Evolutionary conservation across 1,140 invertebrate genomes (phyloP).

Genomic region (Cydia fagiglandana): DNA sequence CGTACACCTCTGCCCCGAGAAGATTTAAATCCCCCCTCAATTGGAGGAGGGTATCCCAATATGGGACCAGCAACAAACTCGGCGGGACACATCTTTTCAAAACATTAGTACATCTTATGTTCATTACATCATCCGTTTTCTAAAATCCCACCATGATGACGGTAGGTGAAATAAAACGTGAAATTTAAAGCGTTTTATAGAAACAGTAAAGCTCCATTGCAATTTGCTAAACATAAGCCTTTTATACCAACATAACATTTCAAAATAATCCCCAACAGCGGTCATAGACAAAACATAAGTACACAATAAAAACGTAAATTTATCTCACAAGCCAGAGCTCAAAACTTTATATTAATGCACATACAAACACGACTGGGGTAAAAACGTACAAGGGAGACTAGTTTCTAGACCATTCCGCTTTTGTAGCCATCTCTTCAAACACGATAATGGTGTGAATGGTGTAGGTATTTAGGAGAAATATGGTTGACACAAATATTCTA

Average conservation of each 20-base stretch:
- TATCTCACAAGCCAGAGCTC: constrained; percentile 1
- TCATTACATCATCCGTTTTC: no score
- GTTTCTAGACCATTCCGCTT: not conserved
- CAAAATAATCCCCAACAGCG: not conserved
- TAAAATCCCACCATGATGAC: not conserved
- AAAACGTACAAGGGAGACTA: not conserved
- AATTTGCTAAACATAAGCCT: not conserved
- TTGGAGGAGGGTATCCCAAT: no score
- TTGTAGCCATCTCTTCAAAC: not conserved
- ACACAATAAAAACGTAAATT: constrained; percentile 4
- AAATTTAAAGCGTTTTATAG: not conserved
- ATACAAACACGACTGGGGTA: not conserved
- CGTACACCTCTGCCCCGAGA: no score
- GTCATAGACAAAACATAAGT: not conserved
- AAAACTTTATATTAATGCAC: constrained; percentile 13
- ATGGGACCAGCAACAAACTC: no score
- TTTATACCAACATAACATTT: not conserved
- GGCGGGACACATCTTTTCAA: no score
- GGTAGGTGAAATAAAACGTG: not conserved
- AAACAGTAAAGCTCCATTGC: not conserved
- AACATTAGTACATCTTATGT: no score
- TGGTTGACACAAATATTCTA: not conserved
- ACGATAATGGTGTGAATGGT: not conserved
- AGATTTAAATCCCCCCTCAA: no score
- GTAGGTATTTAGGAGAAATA: not conserved